Evolutionary conservation across 1,140 invertebrate species (phyloP).

Genomic region (Pogonus chalceus): DNA sequence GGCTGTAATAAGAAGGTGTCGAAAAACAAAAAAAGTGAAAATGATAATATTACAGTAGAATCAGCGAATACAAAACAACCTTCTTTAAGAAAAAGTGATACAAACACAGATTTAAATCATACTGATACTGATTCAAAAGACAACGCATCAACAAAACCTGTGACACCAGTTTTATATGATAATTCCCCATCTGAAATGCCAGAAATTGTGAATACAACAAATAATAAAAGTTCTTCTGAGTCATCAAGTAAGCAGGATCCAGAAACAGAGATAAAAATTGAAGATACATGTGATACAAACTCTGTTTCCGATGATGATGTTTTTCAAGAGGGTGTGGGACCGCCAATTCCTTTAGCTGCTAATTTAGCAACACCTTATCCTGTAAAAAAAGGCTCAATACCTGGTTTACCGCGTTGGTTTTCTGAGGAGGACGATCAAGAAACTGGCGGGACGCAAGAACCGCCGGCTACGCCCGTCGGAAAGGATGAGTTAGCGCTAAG

Average conservation of each 20-base stretch:
- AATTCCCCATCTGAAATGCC: neutral
- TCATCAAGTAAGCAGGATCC: neutral
- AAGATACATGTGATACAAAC: neutral
- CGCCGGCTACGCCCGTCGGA: constrained; percentile 62
- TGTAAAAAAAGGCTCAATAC: constrained; percentile 16
- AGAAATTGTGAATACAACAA: neutral
- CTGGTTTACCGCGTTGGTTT: constrained; percentile 21
- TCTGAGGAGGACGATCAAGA: constrained; percentile 31
- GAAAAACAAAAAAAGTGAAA: neutral
- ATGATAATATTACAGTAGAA: neutral
- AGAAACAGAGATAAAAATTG: neutral
- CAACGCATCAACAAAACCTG: neutral
- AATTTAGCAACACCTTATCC: constrained; percentile 19
- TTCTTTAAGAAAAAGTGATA: neutral
- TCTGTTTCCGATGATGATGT: constrained; percentile 35
- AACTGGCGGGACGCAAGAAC: constrained; percentile 51
- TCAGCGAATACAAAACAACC: neutral
- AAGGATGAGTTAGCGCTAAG: constrained; percentile 63
- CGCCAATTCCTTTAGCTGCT: constrained; percentile 19
- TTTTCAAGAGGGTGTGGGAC: constrained; percentile 32
- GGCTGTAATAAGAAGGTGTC: neutral
- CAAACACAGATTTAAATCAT: neutral
- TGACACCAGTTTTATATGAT: constrained; percentile 1
- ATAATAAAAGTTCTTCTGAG: neutral
- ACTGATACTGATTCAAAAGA: constrained; percentile 1